A percentile compares a stretch with the other conserved stretches of the same genome.
These are phyloP conservation scores for Dryocosmus kuriphilus DNA, from an alignment of 2,888 invertebrate species.

Conservation along the genomic window DNA sequence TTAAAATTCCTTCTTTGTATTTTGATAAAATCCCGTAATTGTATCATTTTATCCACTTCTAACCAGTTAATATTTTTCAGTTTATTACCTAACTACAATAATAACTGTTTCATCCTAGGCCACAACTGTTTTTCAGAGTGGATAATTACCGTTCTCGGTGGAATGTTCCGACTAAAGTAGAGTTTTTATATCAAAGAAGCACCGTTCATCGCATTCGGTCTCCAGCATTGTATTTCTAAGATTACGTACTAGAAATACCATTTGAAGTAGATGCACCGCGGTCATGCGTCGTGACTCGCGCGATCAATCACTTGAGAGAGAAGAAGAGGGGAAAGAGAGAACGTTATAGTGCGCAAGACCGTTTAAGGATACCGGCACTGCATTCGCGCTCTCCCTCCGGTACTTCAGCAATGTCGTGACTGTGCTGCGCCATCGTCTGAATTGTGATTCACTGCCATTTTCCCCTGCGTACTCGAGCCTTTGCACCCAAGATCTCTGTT, in stretches of 20 bases:
- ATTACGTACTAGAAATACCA: slow-evolving; percentile 53
- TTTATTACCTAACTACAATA: neutral
- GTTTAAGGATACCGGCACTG: slow-evolving; percentile 59
- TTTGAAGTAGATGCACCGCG: slow-evolving; percentile 58
- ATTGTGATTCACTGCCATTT: slow-evolving; percentile 59
- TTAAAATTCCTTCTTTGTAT: neutral
- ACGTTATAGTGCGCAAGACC: slow-evolving; percentile 64
- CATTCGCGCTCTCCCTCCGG: slow-evolving; percentile 47
- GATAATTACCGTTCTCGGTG: neutral
- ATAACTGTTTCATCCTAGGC: neutral
- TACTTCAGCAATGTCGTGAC: slow-evolving; percentile 61
- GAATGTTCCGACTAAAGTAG: neutral
- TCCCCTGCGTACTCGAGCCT: slow-evolving; percentile 44
- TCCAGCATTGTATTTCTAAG: slow-evolving; percentile 35
- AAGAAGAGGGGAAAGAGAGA: slow-evolving; percentile 55
- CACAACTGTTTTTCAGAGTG: neutral
- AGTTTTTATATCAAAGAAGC: neutral
- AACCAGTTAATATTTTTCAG: slow-evolving; percentile 1
- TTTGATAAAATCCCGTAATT: neutral
- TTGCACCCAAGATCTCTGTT: slow-evolving; percentile 16
- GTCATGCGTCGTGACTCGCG: slow-evolving; percentile 59
- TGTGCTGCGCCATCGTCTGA: slow-evolving; percentile 60
- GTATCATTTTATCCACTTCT: neutral
- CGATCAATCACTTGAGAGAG: slow-evolving; percentile 65
- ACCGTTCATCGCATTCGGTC: slow-evolving; percentile 49